phyloP scores from a whole-genome alignment of 1,140 invertebrate species.

The Drosophila tropicalis region DNA sequence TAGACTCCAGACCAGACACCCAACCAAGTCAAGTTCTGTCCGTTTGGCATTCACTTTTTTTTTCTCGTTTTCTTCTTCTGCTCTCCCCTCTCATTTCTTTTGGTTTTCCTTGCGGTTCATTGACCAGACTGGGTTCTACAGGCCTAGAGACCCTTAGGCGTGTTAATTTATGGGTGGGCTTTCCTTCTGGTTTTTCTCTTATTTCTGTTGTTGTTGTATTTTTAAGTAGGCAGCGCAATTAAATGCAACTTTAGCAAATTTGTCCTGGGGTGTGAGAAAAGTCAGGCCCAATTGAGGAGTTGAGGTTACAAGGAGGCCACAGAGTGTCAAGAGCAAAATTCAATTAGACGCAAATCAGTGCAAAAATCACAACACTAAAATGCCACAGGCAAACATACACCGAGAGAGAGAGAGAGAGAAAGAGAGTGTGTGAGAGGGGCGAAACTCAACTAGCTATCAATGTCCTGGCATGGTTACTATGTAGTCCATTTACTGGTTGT shows the following conservation, averaged over 20 bases:
- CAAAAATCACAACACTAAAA: slow-evolving; percentile 61
- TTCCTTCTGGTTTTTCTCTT: slow-evolving; percentile 8
- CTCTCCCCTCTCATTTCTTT: slow-evolving; percentile 8
- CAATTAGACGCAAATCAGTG: slow-evolving; percentile 78
- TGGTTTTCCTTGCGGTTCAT: slow-evolving; percentile 58
- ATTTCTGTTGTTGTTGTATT: slow-evolving; percentile 27
- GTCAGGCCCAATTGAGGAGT: too few species aligned
- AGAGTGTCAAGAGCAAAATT: slow-evolving; percentile 67
- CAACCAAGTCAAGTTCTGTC: slow-evolving; percentile 5
- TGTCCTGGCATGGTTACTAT: slow-evolving; percentile 22
- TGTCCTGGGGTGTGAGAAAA: slow-evolving; percentile 7
- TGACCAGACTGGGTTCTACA: slow-evolving; percentile 50
- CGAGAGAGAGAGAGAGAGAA: too few species aligned
- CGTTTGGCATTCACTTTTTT: slow-evolving; percentile 5
- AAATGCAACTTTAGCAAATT: slow-evolving; percentile 44
- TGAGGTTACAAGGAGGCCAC: slow-evolving; percentile 20
- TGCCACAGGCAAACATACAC: slow-evolving; percentile 47
- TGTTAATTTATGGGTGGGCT: slow-evolving; percentile 66
- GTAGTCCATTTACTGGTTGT: slow-evolving; percentile 12
- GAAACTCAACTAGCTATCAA: slow-evolving; percentile 56
- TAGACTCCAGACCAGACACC: slow-evolving; percentile 45
- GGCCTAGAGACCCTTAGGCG: slow-evolving; percentile 21
- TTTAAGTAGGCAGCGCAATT: slow-evolving; percentile 66
- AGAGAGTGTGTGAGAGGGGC: not conserved
- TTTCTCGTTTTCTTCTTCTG: slow-evolving; percentile 3